Evolutionary conservation across 1,140 invertebrate genomes (phyloP).

Genomic region (Ladona fulva): DNA sequence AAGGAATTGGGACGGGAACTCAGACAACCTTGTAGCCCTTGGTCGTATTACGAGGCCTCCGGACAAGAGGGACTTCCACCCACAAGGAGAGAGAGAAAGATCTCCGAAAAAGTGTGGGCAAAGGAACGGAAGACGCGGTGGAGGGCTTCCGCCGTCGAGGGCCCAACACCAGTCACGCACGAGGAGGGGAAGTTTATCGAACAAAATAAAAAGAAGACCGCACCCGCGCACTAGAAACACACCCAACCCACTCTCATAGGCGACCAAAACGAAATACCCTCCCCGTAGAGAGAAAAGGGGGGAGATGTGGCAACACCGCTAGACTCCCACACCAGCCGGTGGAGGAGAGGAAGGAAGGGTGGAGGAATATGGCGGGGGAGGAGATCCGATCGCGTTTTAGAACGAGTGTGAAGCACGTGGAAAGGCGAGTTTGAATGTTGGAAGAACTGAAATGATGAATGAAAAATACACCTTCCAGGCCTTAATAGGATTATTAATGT

Average conservation of each 20-base stretch:
- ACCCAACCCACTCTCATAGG: no score
- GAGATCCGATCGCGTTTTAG: background rate
- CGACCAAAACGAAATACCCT: background rate
- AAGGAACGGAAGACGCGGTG: no score
- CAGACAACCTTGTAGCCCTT: background rate
- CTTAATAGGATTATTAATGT: no score
- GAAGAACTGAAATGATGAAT: no score
- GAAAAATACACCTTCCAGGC: no score
- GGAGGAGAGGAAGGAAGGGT: background rate
- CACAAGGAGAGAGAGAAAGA: background rate
- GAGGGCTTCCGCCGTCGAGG: no score
- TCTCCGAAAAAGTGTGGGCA: no score
- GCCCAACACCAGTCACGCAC: no score
- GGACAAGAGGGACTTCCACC: constrained; percentile 14
- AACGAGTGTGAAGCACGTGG: background rate
- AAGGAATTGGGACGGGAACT: background rate
- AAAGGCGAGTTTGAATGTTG: background rate
- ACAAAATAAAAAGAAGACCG: no score
- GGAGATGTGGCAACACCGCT: background rate
- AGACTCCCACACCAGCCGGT: background rate
- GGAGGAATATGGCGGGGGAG: constrained; percentile 15
- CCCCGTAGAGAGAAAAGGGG: constrained; percentile 15
- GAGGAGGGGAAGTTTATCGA: no score
- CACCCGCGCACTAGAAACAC: no score
- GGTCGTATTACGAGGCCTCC: background rate